Conservation (phyloP, 2,113 vertebrate species). For the Tyrannus savana region DNA sequence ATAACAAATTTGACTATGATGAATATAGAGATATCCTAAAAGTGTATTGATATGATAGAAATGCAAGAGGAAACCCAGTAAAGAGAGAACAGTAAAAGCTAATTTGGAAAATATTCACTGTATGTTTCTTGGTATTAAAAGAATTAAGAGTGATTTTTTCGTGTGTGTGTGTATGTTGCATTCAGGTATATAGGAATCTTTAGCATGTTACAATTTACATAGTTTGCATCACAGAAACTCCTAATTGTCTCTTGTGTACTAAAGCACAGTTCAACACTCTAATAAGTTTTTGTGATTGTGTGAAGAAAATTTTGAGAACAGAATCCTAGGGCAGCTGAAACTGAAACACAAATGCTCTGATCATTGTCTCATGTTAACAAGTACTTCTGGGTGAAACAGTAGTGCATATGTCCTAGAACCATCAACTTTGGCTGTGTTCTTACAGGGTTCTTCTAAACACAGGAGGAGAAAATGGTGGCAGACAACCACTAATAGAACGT, state of each 20-base stretch:
- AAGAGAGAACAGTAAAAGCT: not conserved
- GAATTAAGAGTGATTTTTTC: not conserved
- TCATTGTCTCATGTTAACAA: not conserved
- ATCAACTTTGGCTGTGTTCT: not conserved
- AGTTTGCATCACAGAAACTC: not conserved
- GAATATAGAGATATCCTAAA: not conserved
- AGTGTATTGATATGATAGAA: not conserved
- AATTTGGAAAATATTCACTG: not conserved
- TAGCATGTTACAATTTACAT: not conserved
- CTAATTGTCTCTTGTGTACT: not conserved
- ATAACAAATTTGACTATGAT: rapidly evolving
- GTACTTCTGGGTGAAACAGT: not conserved
- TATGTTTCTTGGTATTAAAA: not conserved
- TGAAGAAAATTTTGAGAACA: not conserved
- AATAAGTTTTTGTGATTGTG: not conserved
- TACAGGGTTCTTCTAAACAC: not conserved
- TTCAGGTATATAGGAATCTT: not conserved
- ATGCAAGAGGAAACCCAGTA: not conserved
- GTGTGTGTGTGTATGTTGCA: not conserved
- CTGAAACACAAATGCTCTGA: not conserved
- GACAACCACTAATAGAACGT: not conserved
- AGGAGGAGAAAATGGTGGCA: not conserved
- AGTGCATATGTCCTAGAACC: not conserved
- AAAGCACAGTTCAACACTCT: not conserved
- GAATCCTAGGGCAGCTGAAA: not conserved